Evolutionary conservation across 1,140 invertebrate species (phyloP), one percentile per base, ranked within the genome.

Genomic region (Cotesia vestalis): DNA sequence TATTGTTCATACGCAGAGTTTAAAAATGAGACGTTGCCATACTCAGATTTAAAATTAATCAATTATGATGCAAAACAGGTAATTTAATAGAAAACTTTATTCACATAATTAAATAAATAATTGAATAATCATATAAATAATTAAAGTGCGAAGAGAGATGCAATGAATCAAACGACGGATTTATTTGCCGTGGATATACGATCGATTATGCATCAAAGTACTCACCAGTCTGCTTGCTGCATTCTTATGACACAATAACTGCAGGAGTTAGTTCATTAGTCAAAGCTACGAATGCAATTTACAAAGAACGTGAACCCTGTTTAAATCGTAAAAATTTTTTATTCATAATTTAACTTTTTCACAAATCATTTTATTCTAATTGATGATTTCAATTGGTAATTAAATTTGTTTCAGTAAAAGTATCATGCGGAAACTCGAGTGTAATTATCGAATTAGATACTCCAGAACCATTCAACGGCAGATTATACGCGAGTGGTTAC

Each of bases 281-380:
- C 1, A 69, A 77, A 3, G 63, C 70, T 46, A 71, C 80, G 0
- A 86, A 88, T 46, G 83, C 83, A 0, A 76, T 83, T 36, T 90
- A 89, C 75, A 85, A 81, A 66, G 89, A 91, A 77, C 81, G 85
- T 63, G 83, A 88, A 12, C 84, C 88, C 4, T 91, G 90, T 73
- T 75, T 90, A 0, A 85, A 90, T 73, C 72, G 89, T 90, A 78
- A 85, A 86, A 76, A 34, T 55, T 14, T 55, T 52, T 69, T n/a
- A 57, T 57, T 57, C 8, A 11, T 52, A 34, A 9, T 60, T 60
- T 5, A 35, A 35, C 27, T 60, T 27, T 11, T 59, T 17, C 55
- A 17, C 1, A n/a, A n/a, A 12, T 35, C 9, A 9, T 61, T 20
- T 27, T 35, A 4, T 20, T 61, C 2, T 20, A 36, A 73, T 71